phyloP scores from a whole-genome alignment of 2,113 vertebrate genomes.

The Bubo scandiacus region DNA sequence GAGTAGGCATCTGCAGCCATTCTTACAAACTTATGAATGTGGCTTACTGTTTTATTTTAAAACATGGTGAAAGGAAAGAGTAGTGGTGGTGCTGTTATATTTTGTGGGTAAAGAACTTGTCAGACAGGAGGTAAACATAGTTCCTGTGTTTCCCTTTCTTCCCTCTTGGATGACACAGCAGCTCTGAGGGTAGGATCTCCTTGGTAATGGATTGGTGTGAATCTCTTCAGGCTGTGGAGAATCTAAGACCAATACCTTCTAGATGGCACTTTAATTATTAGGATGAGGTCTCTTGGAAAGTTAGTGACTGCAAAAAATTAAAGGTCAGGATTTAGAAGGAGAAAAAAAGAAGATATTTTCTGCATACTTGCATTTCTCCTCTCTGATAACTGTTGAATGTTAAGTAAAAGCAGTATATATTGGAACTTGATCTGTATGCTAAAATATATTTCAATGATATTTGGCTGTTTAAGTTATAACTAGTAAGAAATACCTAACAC shows the following conservation, averaged over 20 bases:
- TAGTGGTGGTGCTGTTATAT: not conserved
- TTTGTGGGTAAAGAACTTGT: not conserved
- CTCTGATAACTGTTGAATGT: not conserved
- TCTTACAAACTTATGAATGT: not conserved
- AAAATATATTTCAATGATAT: not conserved
- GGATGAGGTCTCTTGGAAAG: not conserved
- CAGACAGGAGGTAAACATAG: not conserved
- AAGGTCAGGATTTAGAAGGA: not conserved
- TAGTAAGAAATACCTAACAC: not conserved
- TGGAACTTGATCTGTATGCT: not conserved
- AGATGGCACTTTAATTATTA: not conserved
- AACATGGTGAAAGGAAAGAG: fast-evolving
- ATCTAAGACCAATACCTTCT: not conserved
- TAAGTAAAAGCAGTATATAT: not conserved
- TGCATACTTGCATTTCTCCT: not conserved
- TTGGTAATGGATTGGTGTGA: not conserved
- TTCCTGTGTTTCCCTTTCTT: not conserved
- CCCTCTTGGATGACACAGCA: not conserved
- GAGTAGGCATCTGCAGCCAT: not conserved
- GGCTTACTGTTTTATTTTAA: not conserved
- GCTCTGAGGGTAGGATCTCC: not conserved
- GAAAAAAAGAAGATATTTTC: not conserved
- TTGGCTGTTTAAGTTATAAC: not conserved
- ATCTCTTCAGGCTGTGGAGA: not conserved
- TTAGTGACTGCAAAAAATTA: not conserved